phyloP scores from a whole-genome alignment of 2,888 invertebrate genomes.

The Onthophagus sagittarius region DNA sequence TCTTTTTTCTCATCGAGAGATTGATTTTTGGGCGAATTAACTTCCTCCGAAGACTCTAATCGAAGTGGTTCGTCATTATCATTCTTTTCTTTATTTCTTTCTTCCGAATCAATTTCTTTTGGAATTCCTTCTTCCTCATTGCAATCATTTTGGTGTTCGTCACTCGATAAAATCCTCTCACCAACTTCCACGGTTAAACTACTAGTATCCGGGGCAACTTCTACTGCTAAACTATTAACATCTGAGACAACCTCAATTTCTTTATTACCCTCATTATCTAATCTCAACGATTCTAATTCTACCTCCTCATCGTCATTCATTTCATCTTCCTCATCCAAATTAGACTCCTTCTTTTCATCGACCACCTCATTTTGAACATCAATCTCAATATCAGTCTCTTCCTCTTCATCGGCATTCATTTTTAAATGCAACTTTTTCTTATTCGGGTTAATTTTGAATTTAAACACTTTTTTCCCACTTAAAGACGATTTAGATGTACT shows the following conservation, averaged over 20 bases:
- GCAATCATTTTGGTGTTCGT: background rate
- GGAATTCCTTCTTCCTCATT: background rate
- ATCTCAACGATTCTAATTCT: background rate
- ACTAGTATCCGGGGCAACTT: too few relatives aligned
- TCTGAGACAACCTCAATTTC: too few relatives aligned
- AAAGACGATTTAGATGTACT: background rate
- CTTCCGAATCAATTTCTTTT: background rate
- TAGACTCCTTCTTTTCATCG: background rate
- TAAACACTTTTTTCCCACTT: background rate
- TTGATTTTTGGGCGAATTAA: too few relatives aligned
- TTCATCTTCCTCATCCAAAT: background rate
- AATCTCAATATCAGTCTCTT: background rate
- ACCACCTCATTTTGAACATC: background rate
- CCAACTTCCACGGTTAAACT: too few relatives aligned
- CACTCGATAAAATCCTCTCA: too few relatives aligned
- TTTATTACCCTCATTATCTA: background rate
- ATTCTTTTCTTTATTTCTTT: background rate
- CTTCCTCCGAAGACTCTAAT: too few relatives aligned
- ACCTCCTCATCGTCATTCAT: background rate
- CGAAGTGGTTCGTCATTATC: background rate
- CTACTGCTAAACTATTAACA: too few relatives aligned
- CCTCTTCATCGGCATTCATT: background rate
- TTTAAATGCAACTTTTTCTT: background rate
- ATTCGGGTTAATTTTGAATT: background rate
- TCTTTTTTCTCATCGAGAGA: too few relatives aligned